phyloP scores from a whole-genome alignment of 2,888 invertebrate genomes.

The Eupithecia vulgata region DNA sequence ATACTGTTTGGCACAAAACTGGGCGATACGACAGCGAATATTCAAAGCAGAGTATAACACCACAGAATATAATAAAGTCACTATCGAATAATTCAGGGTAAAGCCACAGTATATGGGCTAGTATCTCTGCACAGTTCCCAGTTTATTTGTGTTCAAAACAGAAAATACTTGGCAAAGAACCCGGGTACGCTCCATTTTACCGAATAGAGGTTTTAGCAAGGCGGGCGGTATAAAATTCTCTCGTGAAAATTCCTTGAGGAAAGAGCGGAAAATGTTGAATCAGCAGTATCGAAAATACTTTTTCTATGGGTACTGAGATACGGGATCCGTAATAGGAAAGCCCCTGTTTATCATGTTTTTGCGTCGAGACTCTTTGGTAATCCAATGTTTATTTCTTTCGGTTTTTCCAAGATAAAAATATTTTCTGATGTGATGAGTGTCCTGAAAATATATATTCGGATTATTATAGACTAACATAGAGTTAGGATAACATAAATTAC shows the following conservation, averaged over 20 bases:
- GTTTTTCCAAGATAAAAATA: neutral
- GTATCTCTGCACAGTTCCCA: slow-evolving; percentile 44
- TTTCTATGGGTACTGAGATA: slow-evolving; percentile 39
- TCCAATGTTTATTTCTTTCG: slow-evolving; percentile 10
- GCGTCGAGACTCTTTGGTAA: slow-evolving; percentile 10
- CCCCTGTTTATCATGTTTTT: slow-evolving; percentile 35
- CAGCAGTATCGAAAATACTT: slow-evolving; percentile 44
- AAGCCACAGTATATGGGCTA: slow-evolving; percentile 9
- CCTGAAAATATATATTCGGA: neutral
- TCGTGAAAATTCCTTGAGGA: slow-evolving; percentile 45
- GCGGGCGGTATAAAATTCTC: slow-evolving; percentile 46
- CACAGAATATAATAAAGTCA: slow-evolving; percentile 10
- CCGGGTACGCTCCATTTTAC: slow-evolving; percentile 45
- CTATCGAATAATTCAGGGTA: slow-evolving; percentile 12
- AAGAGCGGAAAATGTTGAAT: slow-evolving; percentile 46
- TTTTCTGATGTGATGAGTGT: slow-evolving; percentile 1
- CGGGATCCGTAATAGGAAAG: slow-evolving; percentile 30
- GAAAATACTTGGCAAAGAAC: slow-evolving; percentile 61
- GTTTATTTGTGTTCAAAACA: slow-evolving; percentile 61
- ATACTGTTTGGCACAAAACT: slow-evolving; percentile 62
- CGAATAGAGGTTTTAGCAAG: slow-evolving; percentile 45
- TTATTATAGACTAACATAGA: neutral
- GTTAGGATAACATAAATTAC: neutral
- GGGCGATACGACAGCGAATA: slow-evolving; percentile 51
- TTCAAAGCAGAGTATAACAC: slow-evolving; percentile 47